A percentile compares a stretch with the other conserved stretches of the same genome.
phyloP scores from a whole-genome alignment of 2,888 invertebrate genomes.

The Brachycybe producta region DNA sequence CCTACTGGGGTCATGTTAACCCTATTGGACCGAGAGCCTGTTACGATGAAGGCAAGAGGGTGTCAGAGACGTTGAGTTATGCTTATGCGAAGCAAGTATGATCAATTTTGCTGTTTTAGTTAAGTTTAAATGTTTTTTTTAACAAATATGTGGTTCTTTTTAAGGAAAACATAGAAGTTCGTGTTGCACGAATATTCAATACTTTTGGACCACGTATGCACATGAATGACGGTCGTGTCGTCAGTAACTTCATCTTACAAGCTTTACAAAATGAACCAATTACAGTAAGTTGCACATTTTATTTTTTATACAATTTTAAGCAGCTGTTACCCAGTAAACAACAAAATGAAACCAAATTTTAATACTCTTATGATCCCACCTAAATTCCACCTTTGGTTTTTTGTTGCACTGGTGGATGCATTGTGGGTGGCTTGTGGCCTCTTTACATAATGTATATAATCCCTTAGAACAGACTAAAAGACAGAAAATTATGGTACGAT shows the following conservation, averaged over 20 bases:
- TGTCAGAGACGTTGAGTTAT: slow-evolving; percentile 88
- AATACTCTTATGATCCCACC: background rate
- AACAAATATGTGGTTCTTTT: background rate
- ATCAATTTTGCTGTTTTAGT: background rate
- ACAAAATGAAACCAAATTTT: background rate
- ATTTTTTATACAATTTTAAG: too few species aligned
- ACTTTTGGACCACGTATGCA: slow-evolving; percentile 99
- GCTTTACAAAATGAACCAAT: slow-evolving; percentile 88
- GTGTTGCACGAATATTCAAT: slow-evolving; percentile 96
- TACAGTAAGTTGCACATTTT: slow-evolving; percentile 43
- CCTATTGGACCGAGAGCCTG: slow-evolving; percentile 93
- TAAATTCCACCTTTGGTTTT: too few species aligned
- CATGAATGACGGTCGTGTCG: slow-evolving; percentile 94
- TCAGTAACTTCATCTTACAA: slow-evolving; percentile 96
- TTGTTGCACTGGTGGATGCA: too few species aligned
- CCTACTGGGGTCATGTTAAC: slow-evolving; percentile 99
- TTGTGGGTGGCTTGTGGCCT: too few species aligned
- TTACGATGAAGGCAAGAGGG: slow-evolving; percentile 98
- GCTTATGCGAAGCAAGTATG: slow-evolving; percentile 76
- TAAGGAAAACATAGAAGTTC: slow-evolving; percentile 80
- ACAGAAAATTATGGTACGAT: too few species aligned
- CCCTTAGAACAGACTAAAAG: too few species aligned
- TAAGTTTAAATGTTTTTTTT: background rate
- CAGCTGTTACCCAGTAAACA: slow-evolving; percentile 34
- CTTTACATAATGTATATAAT: too few species aligned